phyloP scores from a whole-genome alignment of 2,888 invertebrate genomes.

The Parnassius orleans region DNA sequence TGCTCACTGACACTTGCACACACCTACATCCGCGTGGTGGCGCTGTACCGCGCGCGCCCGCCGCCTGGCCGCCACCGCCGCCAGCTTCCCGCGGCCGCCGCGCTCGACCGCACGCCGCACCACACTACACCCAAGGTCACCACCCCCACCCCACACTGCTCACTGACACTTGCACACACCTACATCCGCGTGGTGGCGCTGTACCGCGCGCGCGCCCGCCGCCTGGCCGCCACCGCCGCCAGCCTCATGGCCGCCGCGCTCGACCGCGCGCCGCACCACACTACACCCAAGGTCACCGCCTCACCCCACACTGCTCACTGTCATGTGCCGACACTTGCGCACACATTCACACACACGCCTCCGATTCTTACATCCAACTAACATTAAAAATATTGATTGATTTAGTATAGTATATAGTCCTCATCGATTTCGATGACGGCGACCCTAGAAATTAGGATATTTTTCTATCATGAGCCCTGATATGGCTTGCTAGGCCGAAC shows the following conservation, averaged over 20 bases:
- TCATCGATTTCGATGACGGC: too few species aligned
- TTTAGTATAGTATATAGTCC: too few species aligned
- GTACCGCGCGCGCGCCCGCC: slow-evolving; percentile 88
- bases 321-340: too few species aligned
- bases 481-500: too few species aligned
- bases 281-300: slow-evolving; percentile 87
- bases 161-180: too few species aligned
- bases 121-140: slow-evolving; percentile 88
- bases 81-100: slow-evolving; percentile 97
- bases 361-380: too few species aligned
- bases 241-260: slow-evolving; percentile 97
- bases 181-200: slow-evolving; percentile 80
- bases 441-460: too few species aligned
- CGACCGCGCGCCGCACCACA: slow-evolving; percentile 91
- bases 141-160: not conserved
- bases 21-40: slow-evolving; percentile 60
- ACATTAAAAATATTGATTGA: too few species aligned
- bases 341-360: too few species aligned
- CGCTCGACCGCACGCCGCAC: slow-evolving; percentile 91
- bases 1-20: too few species aligned
- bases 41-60: slow-evolving; percentile 90
- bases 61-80: slow-evolving; percentile 92
- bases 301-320: too few species aligned
- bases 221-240: slow-evolving; percentile 93
- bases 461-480: too few species aligned